A percentile compares a stretch with the other conserved stretches of the same genome.
phyloP scores from a whole-genome alignment of 2,797 vertebrate genomes.

The Galago senegalensis region DNA sequence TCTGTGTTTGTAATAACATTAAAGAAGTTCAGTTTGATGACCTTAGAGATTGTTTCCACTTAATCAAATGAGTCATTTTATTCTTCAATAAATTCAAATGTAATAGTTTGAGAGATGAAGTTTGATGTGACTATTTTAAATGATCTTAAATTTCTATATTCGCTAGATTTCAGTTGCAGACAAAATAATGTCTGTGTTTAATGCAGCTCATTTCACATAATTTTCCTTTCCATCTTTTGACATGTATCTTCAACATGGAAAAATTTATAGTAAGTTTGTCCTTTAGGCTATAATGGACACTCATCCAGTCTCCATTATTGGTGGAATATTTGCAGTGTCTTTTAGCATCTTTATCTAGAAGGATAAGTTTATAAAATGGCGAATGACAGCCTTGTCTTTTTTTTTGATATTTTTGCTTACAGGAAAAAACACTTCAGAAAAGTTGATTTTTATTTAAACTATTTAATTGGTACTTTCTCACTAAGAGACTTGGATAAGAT shows the following conservation, averaged over 20 bases:
- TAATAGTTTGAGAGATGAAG: neutral
- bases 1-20: neutral
- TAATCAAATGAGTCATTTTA: neutral
- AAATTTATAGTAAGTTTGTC: neutral
- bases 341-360: conserved; percentile 1
- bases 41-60: neutral
- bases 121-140: neutral
- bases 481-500: neutral
- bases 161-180: neutral
- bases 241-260: neutral
- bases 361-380: neutral
- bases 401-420: neutral
- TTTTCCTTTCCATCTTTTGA: neutral
- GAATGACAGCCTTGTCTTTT: neutral
- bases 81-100: neutral
- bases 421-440: conserved; percentile 6
- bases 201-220: neutral
- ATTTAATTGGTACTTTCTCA: neutral
- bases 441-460: neutral
- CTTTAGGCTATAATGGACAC: neutral
- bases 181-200: neutral
- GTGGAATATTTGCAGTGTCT: neutral
- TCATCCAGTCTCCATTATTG: neutral
- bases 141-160: neutral
- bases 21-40: neutral